phyloP scores from a whole-genome alignment of 2,113 vertebrate genomes.

The Aptenodytes forsteri region DNA sequence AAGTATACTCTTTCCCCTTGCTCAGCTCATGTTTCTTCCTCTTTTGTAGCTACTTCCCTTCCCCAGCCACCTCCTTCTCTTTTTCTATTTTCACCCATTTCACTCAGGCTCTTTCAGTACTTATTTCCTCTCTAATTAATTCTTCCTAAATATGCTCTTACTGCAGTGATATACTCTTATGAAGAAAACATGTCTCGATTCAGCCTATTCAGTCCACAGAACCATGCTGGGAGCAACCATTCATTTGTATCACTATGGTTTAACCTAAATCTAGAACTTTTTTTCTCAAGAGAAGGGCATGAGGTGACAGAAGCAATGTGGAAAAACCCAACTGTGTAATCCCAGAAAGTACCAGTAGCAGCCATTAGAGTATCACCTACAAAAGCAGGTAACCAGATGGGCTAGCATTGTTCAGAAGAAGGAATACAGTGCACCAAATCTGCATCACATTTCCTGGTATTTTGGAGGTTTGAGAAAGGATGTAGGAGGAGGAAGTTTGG shows the following conservation, averaged over 20 bases:
- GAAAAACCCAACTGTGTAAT: not conserved
- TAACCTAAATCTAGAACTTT: not conserved
- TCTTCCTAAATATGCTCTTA: not conserved
- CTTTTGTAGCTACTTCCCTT: not conserved
- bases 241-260: not conserved
- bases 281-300: not conserved
- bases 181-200: not conserved
- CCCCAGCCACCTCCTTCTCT: not conserved
- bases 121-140: not conserved
- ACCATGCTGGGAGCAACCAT: rapidly evolving
- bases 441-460: not conserved
- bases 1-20: not conserved
- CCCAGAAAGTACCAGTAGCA: not conserved
- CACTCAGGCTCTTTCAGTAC: not conserved
- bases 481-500: not conserved
- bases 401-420: not conserved
- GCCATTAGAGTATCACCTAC: not conserved
- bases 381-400: not conserved
- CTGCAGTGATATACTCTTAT: not conserved
- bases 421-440: not conserved
- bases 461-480: not conserved
- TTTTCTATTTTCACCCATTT: not conserved
- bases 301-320: not conserved
- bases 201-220: not conserved
- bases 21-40: not conserved